A percentile compares a stretch with the other conserved stretches of the same genome.
These are phyloP conservation scores for Operophtera brumata DNA, from an alignment of 2,888 invertebrate species.

Conservation along the genomic window DNA sequence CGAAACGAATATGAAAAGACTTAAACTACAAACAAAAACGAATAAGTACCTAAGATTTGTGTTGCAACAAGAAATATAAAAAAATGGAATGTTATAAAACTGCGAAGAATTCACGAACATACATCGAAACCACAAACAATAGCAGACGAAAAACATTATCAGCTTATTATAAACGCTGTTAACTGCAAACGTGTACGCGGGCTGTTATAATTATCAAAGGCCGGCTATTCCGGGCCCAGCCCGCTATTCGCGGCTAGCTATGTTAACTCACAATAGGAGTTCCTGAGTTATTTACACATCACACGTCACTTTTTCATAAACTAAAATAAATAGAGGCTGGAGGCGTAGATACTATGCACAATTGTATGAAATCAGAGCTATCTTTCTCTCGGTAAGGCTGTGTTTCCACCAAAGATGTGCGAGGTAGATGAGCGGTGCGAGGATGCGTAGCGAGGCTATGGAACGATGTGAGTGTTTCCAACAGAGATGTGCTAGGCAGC, in stretches of 20 bases:
- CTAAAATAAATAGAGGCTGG: background rate
- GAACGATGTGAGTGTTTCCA: no score
- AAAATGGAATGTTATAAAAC: background rate
- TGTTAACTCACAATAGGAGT: constrained; percentile 20
- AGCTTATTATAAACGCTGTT: constrained; percentile 11
- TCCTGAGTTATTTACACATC: constrained; percentile 11
- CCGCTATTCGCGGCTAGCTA: constrained; percentile 22
- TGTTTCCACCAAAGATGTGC: no score
- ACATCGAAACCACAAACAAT: background rate
- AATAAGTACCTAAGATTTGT: no score
- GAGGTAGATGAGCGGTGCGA: no score
- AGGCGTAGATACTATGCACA: no score
- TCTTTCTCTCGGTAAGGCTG: no score
- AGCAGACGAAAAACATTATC: constrained; percentile 5
- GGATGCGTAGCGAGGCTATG: no score
- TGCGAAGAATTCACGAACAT: background rate
- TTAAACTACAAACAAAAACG: no score
- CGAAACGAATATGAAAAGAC: no score
- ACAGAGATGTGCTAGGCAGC: no score
- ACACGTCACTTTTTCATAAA: constrained; percentile 13
- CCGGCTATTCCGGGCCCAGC: constrained; percentile 14
- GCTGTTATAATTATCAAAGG: constrained; percentile 27
- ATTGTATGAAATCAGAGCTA: no score
- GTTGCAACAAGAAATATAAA: no score
- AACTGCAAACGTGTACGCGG: constrained; percentile 23